A percentile compares a stretch with the other conserved stretches of the same genome.
phyloP scores from a whole-genome alignment of 2,797 vertebrate species.

The Argentina silus region DNA sequence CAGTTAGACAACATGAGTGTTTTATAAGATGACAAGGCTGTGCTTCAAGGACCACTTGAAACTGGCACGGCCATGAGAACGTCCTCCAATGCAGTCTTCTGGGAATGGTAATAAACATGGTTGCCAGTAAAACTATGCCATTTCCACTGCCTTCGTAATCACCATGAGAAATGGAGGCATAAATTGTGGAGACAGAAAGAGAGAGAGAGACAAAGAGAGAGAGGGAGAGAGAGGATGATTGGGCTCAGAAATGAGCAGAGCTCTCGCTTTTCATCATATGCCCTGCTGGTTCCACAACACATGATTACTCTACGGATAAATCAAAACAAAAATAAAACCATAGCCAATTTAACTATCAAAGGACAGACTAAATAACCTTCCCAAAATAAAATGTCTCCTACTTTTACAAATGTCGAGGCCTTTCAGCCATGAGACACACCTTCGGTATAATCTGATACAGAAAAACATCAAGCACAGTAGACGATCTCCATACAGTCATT shows the following conservation, averaged over 20 bases:
- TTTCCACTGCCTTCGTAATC: conserved; percentile 42
- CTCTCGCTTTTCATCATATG: not conserved
- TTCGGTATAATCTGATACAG: not conserved
- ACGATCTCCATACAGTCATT: not conserved
- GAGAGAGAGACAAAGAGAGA: not conserved
- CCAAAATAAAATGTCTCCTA: not conserved
- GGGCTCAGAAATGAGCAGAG: not conserved
- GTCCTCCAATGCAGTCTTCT: not conserved
- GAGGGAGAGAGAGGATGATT: no score
- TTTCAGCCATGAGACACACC: no score
- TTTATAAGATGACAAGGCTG: not conserved
- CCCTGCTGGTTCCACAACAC: not conserved
- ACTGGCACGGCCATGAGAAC: not conserved
- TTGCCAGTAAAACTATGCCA: not conserved
- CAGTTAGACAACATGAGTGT: not conserved
- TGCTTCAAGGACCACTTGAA: not conserved
- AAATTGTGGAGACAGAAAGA: conserved; percentile 15
- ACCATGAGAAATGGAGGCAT: conserved; percentile 30
- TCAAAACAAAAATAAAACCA: not conserved
- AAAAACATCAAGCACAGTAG: not conserved
- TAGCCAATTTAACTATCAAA: not conserved
- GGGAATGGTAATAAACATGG: not conserved
- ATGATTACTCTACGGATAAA: not conserved
- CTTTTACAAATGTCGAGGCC: no score
- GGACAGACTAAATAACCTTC: not conserved